Conservation (phyloP, 2,113 vertebrate genomes). For the Neogale vison region DNA sequence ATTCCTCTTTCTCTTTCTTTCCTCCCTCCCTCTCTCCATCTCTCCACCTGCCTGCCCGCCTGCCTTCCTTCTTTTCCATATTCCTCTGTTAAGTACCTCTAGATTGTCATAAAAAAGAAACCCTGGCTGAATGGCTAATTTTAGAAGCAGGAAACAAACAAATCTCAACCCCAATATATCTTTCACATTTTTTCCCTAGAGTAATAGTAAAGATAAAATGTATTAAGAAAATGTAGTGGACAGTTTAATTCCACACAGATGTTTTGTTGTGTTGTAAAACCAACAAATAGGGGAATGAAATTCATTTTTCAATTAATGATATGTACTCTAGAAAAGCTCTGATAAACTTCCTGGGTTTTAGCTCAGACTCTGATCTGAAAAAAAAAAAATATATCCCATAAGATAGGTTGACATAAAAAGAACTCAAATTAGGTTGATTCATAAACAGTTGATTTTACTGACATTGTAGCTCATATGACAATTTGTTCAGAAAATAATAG, state of each 20-base stretch:
- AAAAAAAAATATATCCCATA: background rate
- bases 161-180: background rate
- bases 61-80: background rate
- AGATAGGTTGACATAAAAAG: constrained; percentile 5
- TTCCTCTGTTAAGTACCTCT: constrained; percentile 42
- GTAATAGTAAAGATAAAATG: constrained; percentile 71
- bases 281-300: background rate
- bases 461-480: background rate
- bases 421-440: background rate
- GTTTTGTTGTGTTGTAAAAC: background rate
- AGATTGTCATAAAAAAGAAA: constrained; percentile 42
- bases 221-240: constrained; percentile 63
- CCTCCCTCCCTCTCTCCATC: background rate
- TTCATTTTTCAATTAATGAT: constrained; percentile 14
- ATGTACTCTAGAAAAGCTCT: background rate
- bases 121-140: constrained; percentile 38
- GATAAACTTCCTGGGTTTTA: background rate
- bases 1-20: too few relatives aligned
- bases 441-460: background rate
- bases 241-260: constrained; percentile 52
- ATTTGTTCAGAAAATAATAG: background rate
- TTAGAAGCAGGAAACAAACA: constrained; percentile 68
- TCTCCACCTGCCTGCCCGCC: too few relatives aligned
- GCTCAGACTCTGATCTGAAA: background rate
- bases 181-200: constrained; percentile 37